Conservation (phyloP, 1,140 invertebrate species). For the Gonioctena quinquepunctata region DNA sequence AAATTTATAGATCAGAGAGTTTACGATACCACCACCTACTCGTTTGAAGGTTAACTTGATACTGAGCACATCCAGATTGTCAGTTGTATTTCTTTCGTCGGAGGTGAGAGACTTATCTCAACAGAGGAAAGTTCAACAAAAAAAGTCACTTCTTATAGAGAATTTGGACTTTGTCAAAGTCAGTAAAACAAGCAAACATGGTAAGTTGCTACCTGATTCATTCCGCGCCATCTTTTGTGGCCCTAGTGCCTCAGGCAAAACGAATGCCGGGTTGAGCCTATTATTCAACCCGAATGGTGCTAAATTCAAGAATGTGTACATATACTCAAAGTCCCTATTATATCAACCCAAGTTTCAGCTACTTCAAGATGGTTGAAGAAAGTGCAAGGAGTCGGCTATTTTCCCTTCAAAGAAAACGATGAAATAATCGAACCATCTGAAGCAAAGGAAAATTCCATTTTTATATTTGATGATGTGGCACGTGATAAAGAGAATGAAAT, state of each 20-base stretch:
- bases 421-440: background rate
- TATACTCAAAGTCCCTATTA: constrained; percentile 24
- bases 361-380: constrained; percentile 18
- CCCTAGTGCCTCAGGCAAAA: background rate
- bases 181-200: background rate
- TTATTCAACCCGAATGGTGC: constrained; percentile 30
- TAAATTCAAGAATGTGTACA: background rate
- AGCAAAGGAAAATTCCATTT: background rate
- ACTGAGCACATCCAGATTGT: too few relatives aligned
- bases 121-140: background rate
- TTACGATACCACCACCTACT: too few relatives aligned
- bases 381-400: too few relatives aligned
- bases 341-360: constrained; percentile 34
- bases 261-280: background rate
- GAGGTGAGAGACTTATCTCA: background rate
- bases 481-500: background rate
- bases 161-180: background rate
- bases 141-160: background rate
- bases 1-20: too few relatives aligned
- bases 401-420: background rate
- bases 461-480: background rate
- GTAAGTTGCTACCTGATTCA: background rate
- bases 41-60: too few relatives aligned
- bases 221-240: background rate
- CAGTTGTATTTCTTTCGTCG: too few relatives aligned